Conservation (phyloP, 2,797 vertebrate genomes). For the Haliaeetus albicilla region DNA sequence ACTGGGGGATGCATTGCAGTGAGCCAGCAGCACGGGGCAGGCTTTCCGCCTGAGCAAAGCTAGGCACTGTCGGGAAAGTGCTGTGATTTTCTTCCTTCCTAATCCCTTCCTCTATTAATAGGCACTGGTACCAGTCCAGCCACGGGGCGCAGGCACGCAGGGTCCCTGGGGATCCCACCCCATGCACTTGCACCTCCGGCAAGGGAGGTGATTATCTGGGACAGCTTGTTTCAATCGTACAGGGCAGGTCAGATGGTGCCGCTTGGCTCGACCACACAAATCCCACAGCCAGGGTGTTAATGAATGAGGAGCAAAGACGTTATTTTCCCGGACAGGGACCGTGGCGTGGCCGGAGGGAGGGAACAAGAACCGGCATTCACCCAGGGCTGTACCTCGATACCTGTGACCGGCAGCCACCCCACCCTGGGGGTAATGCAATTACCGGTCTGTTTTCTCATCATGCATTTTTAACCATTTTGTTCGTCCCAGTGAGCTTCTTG, state of each 20-base stretch:
- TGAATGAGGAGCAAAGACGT: not conserved
- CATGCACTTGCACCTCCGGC: not conserved
- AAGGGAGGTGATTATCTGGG: not conserved
- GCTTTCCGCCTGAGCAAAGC: not conserved
- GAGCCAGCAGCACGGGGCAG: not conserved
- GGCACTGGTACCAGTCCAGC: not conserved
- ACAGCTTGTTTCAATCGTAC: not conserved
- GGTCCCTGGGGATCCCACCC: not conserved
- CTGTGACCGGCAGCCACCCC: not conserved
- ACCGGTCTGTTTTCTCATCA: not conserved
- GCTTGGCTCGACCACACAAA: not conserved
- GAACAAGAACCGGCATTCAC: not conserved
- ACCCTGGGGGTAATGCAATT: not conserved
- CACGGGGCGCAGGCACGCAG: accelerated
- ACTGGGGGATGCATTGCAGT: too few relatives aligned
- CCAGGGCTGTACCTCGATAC: not conserved
- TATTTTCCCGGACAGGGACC: not conserved
- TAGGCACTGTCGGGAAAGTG: not conserved
- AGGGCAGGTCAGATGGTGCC: not conserved
- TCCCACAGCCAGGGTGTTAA: not conserved
- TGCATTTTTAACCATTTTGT: not conserved
- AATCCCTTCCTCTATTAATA: not conserved
- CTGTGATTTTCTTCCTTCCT: not conserved
- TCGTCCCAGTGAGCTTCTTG: not conserved
- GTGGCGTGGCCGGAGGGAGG: accelerated